phyloP scores from a whole-genome alignment of 2,113 vertebrate species.

The Serinus canaria region DNA sequence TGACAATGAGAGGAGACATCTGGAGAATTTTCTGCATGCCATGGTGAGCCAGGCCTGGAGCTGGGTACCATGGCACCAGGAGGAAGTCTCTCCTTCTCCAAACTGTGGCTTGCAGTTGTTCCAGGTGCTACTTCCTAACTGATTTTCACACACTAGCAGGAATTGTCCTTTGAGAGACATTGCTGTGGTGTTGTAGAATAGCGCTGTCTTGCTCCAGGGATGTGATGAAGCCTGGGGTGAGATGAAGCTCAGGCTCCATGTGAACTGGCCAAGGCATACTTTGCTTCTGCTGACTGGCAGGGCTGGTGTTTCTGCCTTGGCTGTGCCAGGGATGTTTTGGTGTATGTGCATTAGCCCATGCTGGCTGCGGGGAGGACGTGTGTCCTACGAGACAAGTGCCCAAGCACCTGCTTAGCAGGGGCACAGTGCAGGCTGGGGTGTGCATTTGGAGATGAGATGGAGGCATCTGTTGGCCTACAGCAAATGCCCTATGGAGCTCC shows the following conservation, averaged over 20 bases:
- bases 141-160: neutral
- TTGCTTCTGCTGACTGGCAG: neutral
- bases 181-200: neutral
- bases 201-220: neutral
- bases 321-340: neutral
- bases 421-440: neutral
- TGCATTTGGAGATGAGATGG: neutral
- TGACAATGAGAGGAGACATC: neutral
- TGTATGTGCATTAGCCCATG: neutral
- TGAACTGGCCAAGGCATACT: neutral
- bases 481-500: neutral
- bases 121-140: neutral
- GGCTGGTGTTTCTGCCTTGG: neutral
- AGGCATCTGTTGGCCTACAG: neutral
- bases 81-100: neutral
- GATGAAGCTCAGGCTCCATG: neutral
- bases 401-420: neutral
- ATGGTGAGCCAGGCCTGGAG: neutral
- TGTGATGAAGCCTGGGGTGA: neutral
- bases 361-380: neutral
- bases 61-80: accelerated
- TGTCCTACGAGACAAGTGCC: neutral
- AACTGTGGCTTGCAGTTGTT: neutral
- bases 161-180: neutral
- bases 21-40: neutral